Base-by-base conservation (phyloP, 53 echinoderm and acorn worm genomes). In the Echinometra lucunter region DNA sequence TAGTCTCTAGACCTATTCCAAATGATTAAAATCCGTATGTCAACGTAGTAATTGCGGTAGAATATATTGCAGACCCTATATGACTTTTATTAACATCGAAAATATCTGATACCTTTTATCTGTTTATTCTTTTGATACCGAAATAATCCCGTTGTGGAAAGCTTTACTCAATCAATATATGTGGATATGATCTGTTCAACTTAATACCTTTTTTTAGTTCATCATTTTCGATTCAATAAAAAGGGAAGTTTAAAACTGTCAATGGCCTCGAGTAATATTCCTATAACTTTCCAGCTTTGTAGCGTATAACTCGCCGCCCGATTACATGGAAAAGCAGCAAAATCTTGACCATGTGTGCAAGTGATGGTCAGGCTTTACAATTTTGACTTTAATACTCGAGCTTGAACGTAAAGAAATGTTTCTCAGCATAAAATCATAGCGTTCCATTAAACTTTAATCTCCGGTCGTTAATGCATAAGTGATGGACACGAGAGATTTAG, bases 381-480 rank as follows among this genome's bases (percentile, higher is more conserved):
- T 18, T 78, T 23, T 23, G 78, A 78, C 78, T 42, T 4, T 16
- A 38, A 10, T 10, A 34, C 9, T 37, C 4, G 53, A 75, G 16
- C 11, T 1, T 37, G 49, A 85, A 85, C 47, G 45, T 44, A 47
- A 57, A 25, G 63, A 37, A 58, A 57, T 89, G 88, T 58, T 58
- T 89, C 10, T 13, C 6, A 13, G 44, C 45, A 27, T 85, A 35
- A 9, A 13, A 27, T 28, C 85, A 47, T 9, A 28, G 47, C 49
- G 45, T 49, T 85, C 30, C 85, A 85, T 85, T 85, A 53, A 85
- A 49, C 85, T 49, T 9, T 85, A 49, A 85, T 49, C 85, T 85
- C 85, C 85, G 85, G 85, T 85, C 49, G 47, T 49, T 85, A 85
- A 85, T 85, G 85, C 85, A 49, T 85, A 85, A 85, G 49, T 85